Percentiles rank a stretch among this genome's conserved stretches.
phyloP scores from a whole-genome alignment of 2,888 invertebrate genomes.

The Plemyria rubiginata region DNA sequence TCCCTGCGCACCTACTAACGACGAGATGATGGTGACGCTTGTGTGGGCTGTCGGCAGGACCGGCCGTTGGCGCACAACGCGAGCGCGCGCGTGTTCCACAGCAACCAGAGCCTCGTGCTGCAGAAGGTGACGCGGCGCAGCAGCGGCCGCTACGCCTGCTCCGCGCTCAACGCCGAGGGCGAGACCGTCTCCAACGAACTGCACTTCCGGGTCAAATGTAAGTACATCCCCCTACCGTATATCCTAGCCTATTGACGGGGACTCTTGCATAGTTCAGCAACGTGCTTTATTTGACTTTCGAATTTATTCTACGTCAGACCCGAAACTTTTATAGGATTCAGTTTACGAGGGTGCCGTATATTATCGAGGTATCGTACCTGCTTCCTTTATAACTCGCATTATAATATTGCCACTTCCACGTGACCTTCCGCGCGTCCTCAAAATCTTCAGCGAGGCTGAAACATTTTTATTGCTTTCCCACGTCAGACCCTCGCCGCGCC shows the following conservation, averaged over 20 bases:
- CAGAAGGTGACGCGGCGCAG: constrained; percentile 94
- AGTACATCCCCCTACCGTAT: constrained; percentile 72
- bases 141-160: constrained; percentile 94
- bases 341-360: constrained; percentile 38
- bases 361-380: constrained; percentile 30
- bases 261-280: not conserved
- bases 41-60: constrained; percentile 82
- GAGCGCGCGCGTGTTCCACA: constrained; percentile 94
- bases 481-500: constrained; percentile 41
- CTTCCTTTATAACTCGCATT: constrained; percentile 37
- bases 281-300: constrained; percentile 11
- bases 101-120: constrained; percentile 95
- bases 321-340: constrained; percentile 30
- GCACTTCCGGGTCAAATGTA: constrained; percentile 94
- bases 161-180: constrained; percentile 94
- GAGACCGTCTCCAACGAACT: constrained; percentile 95
- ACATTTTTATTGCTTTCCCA: constrained; percentile 41
- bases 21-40: not conserved
- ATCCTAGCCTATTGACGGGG: too few relatives aligned
- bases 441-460: constrained; percentile 36
- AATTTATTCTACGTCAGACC: constrained; percentile 18
- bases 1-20: too few relatives aligned
- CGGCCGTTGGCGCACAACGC: constrained; percentile 93
- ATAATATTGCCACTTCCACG: constrained; percentile 39
- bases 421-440: constrained; percentile 36